Evolutionary conservation across 2,113 vertebrate genomes (phyloP).

Genomic region (Thalassoma bifasciatum): DNA sequence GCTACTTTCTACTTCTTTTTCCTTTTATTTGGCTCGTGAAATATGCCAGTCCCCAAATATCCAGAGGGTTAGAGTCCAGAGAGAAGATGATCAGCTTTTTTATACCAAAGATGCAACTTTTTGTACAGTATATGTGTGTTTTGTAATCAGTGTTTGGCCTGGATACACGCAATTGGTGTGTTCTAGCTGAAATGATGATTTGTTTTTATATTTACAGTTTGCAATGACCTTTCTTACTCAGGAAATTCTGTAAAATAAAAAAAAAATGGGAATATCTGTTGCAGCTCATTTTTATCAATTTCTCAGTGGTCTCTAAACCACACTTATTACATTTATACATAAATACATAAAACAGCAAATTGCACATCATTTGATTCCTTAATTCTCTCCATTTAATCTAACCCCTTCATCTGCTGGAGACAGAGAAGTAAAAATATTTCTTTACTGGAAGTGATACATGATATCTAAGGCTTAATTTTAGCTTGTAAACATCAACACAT

Average conservation of each 20-base stretch:
- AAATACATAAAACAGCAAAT: not conserved
- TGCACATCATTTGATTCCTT: not conserved
- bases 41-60: not conserved
- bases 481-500: constrained; percentile 35
- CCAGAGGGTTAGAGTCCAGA: constrained; percentile 25
- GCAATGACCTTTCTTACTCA: constrained; percentile 74
- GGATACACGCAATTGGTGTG: constrained; percentile 9
- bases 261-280: constrained; percentile 5
- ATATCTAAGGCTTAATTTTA: constrained; percentile 27
- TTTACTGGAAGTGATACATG: constrained; percentile 12
- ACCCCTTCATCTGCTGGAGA: not conserved
- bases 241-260: constrained; percentile 62
- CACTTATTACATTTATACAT: not conserved
- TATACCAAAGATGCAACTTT: constrained; percentile 40
- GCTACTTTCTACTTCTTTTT: not conserved
- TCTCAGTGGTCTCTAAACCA: not conserved
- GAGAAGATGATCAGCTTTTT: constrained; percentile 46
- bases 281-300: constrained; percentile 33
- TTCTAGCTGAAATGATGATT: constrained; percentile 13
- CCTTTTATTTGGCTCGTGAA: not conserved
- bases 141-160: constrained; percentile 44
- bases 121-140: constrained; percentile 46
- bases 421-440: constrained; percentile 8
- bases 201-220: constrained; percentile 51
- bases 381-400: constrained; percentile 7